A percentile compares a stretch with the other conserved stretches of the same genome.
Conservation (phyloP, 2,113 vertebrate species). For the Seriola rivoliana region DNA sequence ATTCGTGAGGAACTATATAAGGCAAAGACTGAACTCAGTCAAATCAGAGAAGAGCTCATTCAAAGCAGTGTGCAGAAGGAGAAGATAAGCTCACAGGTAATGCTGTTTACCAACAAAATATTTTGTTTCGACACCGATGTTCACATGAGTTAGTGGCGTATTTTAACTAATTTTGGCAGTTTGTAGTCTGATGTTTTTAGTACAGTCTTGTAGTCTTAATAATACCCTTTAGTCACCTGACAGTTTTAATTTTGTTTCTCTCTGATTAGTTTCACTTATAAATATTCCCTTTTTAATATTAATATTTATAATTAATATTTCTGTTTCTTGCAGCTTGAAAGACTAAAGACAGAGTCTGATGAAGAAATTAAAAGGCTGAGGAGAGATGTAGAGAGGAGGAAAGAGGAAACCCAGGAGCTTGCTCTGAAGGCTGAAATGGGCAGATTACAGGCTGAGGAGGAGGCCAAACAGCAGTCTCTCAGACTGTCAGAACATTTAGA, state of each 20-base stretch:
- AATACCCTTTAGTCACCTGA: background rate
- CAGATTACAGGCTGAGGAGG: constrained; percentile 65
- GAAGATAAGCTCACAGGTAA: constrained; percentile 75
- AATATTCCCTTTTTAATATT: constrained; percentile 3
- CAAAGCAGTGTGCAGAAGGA: constrained; percentile 67
- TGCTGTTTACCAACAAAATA: constrained; percentile 53
- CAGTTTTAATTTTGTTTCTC: constrained; percentile 5
- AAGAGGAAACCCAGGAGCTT: constrained; percentile 63
- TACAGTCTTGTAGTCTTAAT: constrained; percentile 16
- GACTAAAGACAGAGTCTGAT: constrained; percentile 63
- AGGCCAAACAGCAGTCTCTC: constrained; percentile 57
- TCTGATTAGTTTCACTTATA: background rate
- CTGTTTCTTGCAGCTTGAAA: constrained; percentile 65
- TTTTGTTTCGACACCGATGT: constrained; percentile 52
- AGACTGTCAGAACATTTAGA: constrained; percentile 67
- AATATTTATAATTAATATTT: background rate
- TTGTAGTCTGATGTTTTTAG: constrained; percentile 23
- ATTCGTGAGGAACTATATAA: constrained; percentile 66
- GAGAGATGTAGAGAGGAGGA: constrained; percentile 61
- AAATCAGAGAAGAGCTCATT: constrained; percentile 62
- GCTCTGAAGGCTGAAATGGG: constrained; percentile 62
- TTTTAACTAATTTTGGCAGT: constrained; percentile 27
- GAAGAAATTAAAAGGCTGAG: constrained; percentile 71
- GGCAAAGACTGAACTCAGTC: constrained; percentile 70
- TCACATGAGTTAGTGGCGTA: constrained; percentile 35